Conservation (phyloP, 2,797 vertebrate genomes). For the Etheostoma perlongum region DNA sequence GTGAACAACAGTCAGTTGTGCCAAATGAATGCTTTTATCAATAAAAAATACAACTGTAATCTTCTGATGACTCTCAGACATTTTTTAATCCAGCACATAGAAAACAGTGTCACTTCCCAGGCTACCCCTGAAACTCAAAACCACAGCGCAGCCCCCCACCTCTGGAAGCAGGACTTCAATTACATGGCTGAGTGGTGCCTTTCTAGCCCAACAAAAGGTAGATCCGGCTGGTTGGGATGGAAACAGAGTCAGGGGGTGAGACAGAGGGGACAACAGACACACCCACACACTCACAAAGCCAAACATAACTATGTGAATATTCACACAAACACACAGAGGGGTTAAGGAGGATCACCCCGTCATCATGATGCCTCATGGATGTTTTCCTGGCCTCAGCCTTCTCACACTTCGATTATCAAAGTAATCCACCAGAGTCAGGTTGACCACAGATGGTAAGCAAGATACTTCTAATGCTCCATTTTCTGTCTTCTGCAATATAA, state of each 20-base stretch:
- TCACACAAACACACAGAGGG: conserved; percentile 47
- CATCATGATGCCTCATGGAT: conserved; percentile 21
- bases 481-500: background rate
- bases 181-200: conserved; percentile 80
- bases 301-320: conserved; percentile 59
- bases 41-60: conserved; percentile 45
- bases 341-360: conserved; percentile 39
- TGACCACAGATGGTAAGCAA: conserved; percentile 62
- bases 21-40: conserved; percentile 19
- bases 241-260: conserved; percentile 65
- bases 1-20: background rate
- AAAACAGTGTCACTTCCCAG: conserved; percentile 8
- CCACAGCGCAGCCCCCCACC: conserved; percentile 41
- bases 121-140: conserved; percentile 36
- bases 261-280: conserved; percentile 19
- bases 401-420: conserved; percentile 17
- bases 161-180: conserved; percentile 82
- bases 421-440: background rate
- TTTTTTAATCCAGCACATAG: background rate
- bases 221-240: conserved; percentile 87
- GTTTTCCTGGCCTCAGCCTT: conserved; percentile 12
- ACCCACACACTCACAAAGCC: conserved; percentile 53
- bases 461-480: conserved; percentile 12
- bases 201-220: conserved; percentile 83
- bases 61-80: conserved; percentile 1